A percentile compares a stretch with the other conserved stretches of the same genome.
phyloP scores from a whole-genome alignment of 1,140 invertebrate genomes.

The Heterodera schachtii region DNA sequence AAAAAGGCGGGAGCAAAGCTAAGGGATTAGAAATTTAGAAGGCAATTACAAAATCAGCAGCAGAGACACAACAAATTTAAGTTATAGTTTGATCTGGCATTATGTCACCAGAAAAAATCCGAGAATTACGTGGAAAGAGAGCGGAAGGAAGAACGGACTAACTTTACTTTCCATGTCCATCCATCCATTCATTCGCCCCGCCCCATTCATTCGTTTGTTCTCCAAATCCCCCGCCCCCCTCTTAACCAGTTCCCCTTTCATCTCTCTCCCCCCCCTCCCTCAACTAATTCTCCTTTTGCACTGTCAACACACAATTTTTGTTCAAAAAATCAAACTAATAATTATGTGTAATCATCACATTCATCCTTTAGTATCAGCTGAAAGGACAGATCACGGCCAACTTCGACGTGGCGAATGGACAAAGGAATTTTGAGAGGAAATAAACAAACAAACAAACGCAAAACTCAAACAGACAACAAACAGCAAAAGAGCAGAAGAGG shows the following conservation, averaged over 20 bases:
- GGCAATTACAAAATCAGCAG: too few species aligned
- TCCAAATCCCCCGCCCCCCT: not conserved
- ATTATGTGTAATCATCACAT: not conserved
- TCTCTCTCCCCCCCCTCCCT: too few species aligned
- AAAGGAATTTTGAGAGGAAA: constrained; percentile 10
- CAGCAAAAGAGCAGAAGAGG: not conserved
- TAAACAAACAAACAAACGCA: constrained; percentile 12
- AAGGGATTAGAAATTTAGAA: too few species aligned
- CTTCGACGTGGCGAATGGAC: not conserved
- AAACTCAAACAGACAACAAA: not conserved
- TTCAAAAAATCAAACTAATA: not conserved
- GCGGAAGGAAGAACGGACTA: not conserved
- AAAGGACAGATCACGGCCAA: not conserved
- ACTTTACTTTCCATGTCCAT: not conserved
- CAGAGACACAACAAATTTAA: too few species aligned
- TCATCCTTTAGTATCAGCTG: not conserved
- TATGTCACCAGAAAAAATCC: too few species aligned
- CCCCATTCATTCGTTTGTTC: not conserved
- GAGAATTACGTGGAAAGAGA: not conserved
- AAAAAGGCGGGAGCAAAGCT: too few species aligned
- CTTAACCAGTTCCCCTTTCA: not conserved
- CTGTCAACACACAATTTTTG: not conserved
- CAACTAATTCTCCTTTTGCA: not conserved
- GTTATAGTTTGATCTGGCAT: too few species aligned
- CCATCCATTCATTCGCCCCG: too few species aligned